Evolutionary conservation across 2,888 invertebrate species (phyloP).

Genomic region (Dascillus cervinus): DNA sequence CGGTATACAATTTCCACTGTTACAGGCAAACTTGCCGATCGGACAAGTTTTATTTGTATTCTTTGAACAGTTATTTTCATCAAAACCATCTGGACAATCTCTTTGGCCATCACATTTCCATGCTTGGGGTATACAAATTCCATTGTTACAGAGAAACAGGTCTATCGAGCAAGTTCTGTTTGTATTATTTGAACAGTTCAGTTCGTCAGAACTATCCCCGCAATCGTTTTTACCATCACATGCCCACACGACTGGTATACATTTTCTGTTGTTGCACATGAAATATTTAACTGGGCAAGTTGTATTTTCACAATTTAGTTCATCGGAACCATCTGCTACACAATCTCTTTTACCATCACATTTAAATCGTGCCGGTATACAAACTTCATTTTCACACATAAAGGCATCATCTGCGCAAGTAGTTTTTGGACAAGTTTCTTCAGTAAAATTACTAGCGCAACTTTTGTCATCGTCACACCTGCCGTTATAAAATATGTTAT

Average conservation of each 20-base stretch:
- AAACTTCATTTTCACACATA: slow-evolving; percentile 50
- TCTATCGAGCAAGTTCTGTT: slow-evolving; percentile 38
- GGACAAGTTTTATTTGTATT: slow-evolving; percentile 57
- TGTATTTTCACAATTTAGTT: slow-evolving; percentile 49
- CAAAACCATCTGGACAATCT: slow-evolving; percentile 69
- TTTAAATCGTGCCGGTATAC: slow-evolving; percentile 52
- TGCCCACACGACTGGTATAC: slow-evolving; percentile 58
- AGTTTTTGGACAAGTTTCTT: slow-evolving; percentile 62
- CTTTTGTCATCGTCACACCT: too few relatives aligned
- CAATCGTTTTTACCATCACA: slow-evolving; percentile 77
- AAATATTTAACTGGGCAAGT: slow-evolving; percentile 56
- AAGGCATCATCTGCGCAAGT: slow-evolving; percentile 52
- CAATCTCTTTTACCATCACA: slow-evolving; percentile 61
- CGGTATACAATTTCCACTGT: slow-evolving; percentile 55
- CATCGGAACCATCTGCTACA: slow-evolving; percentile 54
- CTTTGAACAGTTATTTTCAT: slow-evolving; percentile 61
- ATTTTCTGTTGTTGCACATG: slow-evolving; percentile 64
- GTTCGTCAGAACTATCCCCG: slow-evolving; percentile 63
- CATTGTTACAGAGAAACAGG: slow-evolving; percentile 52
- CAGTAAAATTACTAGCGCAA: too few relatives aligned
- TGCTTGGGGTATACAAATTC: slow-evolving; percentile 62
- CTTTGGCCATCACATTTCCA: slow-evolving; percentile 75
- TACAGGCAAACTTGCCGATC: slow-evolving; percentile 66
- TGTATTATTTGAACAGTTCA: slow-evolving; percentile 45
- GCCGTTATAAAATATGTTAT: too few relatives aligned